phyloP scores from a whole-genome alignment of 2,797 vertebrate genomes.

The Trachops cirrhosus region DNA sequence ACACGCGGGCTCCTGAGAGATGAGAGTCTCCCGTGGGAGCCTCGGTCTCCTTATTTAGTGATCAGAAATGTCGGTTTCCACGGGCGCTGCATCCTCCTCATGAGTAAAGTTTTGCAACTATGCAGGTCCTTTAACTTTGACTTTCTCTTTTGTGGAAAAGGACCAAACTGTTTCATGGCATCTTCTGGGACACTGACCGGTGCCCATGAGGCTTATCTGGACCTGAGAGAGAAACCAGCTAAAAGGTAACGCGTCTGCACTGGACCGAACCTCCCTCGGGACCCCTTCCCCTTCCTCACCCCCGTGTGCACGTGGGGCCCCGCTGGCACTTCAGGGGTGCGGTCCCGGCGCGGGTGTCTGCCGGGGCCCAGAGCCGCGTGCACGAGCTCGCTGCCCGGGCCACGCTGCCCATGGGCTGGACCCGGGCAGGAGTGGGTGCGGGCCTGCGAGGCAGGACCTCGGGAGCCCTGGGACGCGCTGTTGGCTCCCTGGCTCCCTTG shows the following conservation, averaged over 20 bases:
- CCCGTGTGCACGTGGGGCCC: too few species aligned
- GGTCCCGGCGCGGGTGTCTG: too few species aligned
- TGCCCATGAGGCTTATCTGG: slow-evolving; percentile 89
- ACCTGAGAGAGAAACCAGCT: slow-evolving; percentile 90
- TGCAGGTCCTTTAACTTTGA: slow-evolving; percentile 44
- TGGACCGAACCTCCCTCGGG: rapidly evolving
- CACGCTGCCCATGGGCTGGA: too few species aligned
- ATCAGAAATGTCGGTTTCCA: neutral
- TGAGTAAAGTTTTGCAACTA: neutral
- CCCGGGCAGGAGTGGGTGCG: too few species aligned
- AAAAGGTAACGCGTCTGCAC: slow-evolving; percentile 86
- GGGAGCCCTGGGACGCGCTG: too few species aligned
- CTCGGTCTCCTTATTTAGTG: neutral
- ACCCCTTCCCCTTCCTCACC: too few species aligned
- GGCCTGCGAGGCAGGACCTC: too few species aligned
- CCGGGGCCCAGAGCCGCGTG: too few species aligned
- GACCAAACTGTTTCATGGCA: slow-evolving; percentile 93
- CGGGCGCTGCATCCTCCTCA: slow-evolving; percentile 68
- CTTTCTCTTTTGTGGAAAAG: slow-evolving; percentile 81
- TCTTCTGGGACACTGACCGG: slow-evolving; percentile 90
- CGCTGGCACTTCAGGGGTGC: too few species aligned
- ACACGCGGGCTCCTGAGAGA: neutral
- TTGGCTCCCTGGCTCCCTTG: too few species aligned
- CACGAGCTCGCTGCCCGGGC: too few species aligned
- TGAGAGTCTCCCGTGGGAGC: neutral